Evolutionary conservation across 2,888 invertebrate species (phyloP).

Genomic region (Desoria tigrina): DNA sequence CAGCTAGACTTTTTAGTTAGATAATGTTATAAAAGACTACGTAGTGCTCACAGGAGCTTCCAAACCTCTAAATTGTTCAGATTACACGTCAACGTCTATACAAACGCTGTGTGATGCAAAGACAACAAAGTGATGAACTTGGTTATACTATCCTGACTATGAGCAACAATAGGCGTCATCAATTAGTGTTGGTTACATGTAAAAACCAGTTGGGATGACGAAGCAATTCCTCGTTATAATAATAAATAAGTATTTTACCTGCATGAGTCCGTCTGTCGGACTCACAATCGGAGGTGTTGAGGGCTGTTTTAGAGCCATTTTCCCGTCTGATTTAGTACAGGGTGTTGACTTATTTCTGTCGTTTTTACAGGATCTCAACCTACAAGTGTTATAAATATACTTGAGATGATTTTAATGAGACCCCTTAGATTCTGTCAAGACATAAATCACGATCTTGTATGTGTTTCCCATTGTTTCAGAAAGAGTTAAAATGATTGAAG

Average conservation of each 20-base stretch:
- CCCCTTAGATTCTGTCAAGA: background rate
- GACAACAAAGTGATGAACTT: no score
- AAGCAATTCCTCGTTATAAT: conserved; percentile 19
- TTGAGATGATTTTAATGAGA: no score
- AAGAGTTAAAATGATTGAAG: conserved; percentile 21
- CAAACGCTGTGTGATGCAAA: no score
- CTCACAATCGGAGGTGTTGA: conserved; percentile 9
- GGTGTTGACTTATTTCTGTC: background rate
- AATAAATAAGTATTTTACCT: conserved; percentile 13
- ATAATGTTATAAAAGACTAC: no score
- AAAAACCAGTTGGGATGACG: conserved; percentile 44
- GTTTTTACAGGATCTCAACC: no score
- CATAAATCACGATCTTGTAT: conserved; percentile 11
- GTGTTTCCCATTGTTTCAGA: background rate
- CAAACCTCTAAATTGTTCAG: no score
- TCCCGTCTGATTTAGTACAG: background rate
- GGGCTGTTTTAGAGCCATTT: background rate
- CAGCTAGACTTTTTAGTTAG: no score
- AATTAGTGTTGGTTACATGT: conserved; percentile 48
- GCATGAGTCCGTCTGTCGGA: conserved; percentile 16
- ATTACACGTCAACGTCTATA: no score
- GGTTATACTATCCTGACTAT: no score
- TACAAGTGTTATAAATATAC: no score
- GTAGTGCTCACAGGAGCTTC: no score
- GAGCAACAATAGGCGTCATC: conserved; percentile 25